phyloP scores from a whole-genome alignment of 2,888 invertebrate species.

The Eurytoma californica region DNA sequence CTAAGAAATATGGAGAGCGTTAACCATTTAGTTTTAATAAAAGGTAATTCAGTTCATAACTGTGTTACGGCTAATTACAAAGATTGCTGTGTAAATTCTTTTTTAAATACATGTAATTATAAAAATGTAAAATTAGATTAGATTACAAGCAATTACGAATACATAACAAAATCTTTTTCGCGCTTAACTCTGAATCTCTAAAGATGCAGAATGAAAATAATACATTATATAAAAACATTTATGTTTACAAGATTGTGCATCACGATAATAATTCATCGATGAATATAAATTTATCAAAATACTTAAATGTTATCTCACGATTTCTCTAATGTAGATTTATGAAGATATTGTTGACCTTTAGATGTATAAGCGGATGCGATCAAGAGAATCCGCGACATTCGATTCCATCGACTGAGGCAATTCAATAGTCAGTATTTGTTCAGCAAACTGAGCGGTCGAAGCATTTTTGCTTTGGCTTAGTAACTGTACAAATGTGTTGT shows the following conservation, averaged over 20 bases:
- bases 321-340: constrained; percentile 35
- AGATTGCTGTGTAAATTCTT: too few relatives aligned
- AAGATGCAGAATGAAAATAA: neutral
- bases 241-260: neutral
- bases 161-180: neutral
- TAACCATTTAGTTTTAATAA: too few relatives aligned
- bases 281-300: constrained; percentile 31
- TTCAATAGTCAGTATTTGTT: neutral
- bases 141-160: too few relatives aligned
- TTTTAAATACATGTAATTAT: too few relatives aligned
- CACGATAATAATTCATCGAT: neutral
- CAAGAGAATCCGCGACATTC: neutral
- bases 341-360: constrained; percentile 15
- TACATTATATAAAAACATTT: constrained; percentile 9
- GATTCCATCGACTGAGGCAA: neutral
- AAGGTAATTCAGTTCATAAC: too few relatives aligned
- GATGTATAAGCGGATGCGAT: constrained; percentile 11
- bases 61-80: too few relatives aligned
- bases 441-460: neutral
- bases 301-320: constrained; percentile 21
- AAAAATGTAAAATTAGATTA: too few relatives aligned
- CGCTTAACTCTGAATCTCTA: neutral
- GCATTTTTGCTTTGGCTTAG: neutral
- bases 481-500: neutral
- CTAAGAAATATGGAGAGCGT: too few relatives aligned